Evolutionary conservation across 2,797 vertebrate species (phyloP).

Genomic region (Typhlichthys eigenmanni): DNA sequence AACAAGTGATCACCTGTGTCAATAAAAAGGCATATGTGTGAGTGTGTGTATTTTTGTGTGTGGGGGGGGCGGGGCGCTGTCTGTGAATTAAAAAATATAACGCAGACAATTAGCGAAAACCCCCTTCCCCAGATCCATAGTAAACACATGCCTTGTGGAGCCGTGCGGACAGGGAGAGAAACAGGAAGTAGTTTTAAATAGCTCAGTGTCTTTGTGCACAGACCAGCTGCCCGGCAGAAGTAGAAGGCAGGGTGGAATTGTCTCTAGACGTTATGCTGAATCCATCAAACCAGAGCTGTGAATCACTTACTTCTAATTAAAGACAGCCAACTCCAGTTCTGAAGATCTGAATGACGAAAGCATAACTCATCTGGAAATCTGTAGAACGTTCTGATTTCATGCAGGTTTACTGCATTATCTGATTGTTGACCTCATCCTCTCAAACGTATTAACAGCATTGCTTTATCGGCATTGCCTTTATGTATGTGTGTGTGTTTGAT

Average conservation of each 20-base stretch:
- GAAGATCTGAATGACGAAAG: no score
- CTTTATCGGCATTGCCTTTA: no score
- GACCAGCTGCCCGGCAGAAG: slow-evolving; percentile 58
- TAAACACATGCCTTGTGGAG: slow-evolving; percentile 43
- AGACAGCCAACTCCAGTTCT: neutral
- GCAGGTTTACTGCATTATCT: neutral
- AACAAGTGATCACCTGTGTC: no score
- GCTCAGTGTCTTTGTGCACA: slow-evolving; percentile 38
- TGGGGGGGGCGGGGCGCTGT: neutral
- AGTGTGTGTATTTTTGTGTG: neutral
- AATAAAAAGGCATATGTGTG: neutral
- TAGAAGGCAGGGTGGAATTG: slow-evolving; percentile 62
- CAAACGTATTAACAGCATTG: neutral
- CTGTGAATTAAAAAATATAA: slow-evolving; percentile 33
- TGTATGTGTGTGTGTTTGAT: neutral
- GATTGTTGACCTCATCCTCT: neutral
- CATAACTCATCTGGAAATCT: no score
- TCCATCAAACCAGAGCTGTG: slow-evolving; percentile 15
- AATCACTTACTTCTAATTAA: slow-evolving; percentile 2
- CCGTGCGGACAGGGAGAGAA: slow-evolving; percentile 51
- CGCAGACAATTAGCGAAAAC: slow-evolving; percentile 42
- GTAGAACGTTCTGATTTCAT: neutral
- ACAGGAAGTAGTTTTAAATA: slow-evolving; percentile 59
- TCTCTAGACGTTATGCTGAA: slow-evolving; percentile 48
- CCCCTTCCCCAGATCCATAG: slow-evolving; percentile 28